Conservation (phyloP, 2,113 vertebrate genomes). For the Macrotus californicus region DNA sequence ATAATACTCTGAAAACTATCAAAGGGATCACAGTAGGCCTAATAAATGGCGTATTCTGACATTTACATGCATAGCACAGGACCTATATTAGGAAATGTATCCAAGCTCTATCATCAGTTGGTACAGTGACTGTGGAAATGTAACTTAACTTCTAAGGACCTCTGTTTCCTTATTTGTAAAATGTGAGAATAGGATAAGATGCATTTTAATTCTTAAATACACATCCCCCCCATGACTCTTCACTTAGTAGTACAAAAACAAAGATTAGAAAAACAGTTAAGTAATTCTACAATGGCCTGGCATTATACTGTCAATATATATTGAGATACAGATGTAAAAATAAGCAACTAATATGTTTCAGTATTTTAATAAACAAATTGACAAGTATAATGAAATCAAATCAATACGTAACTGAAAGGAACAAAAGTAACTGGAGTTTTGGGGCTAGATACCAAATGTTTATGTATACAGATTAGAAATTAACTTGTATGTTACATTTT, state of each 20-base stretch:
- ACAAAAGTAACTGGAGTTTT: background rate
- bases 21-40: background rate
- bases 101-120: background rate
- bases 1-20: background rate
- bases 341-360: background rate
- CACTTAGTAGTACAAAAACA: background rate
- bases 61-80: background rate
- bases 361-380: background rate
- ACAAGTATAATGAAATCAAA: background rate
- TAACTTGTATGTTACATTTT: background rate
- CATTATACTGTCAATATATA: background rate
- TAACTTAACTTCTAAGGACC: background rate
- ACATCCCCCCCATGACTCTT: background rate
- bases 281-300: background rate
- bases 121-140: background rate
- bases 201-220: background rate
- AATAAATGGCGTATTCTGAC: slow-evolving; percentile 4
- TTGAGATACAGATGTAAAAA: background rate
- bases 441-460: background rate
- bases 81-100: background rate
- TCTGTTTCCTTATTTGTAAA: background rate
- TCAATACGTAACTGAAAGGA: background rate
- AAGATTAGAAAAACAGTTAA: background rate
- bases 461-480: background rate
- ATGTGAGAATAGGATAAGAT: slow-evolving; percentile 4